Evolutionary conservation across 2,113 vertebrate species (phyloP), one percentile per base, ranked within the genome.

Genomic region (Pluvialis apricaria): DNA sequence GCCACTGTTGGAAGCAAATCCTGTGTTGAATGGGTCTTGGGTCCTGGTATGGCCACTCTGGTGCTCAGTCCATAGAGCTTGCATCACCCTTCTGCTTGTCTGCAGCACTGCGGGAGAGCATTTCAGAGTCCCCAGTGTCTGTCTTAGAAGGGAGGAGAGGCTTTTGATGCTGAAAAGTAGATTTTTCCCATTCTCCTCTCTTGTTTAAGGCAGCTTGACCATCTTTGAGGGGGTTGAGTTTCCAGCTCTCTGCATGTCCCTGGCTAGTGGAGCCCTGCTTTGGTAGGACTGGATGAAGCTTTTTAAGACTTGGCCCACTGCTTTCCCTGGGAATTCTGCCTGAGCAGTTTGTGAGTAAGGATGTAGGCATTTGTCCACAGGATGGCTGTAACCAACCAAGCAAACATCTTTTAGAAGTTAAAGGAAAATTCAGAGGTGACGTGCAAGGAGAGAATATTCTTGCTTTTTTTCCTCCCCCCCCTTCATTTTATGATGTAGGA

Each of bases 301-400:
- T n/a, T 84, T 77, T 40, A 51, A 69, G 79, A 47, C 75, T 94
- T 92, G 82, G 94, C 92, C 49, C 25, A 3, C 69, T 40, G 19
- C 85, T 73, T 88, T 85, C 65, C 75, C 82, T 92, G 94, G 95
- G 92, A 94, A 78, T 81, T 88, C 51, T 90, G 89, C 89, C 86
- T 69, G 89, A 82, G 78, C 52, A 69, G 51, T 85, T 90, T 69
- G 73, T 95, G 86, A 96, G 91, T 77, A 87, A 94, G 92, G 89
- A 92, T 69, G 75, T 44, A 92, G 86, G 92, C 92, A 90, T 96
- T 61, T 94, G 82, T 90, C 94, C 92, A 85, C 82, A 69, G 91
- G 82, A 87, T 92, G 89, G 82, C 92, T 92, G 70, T 51, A 95
- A 88, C 82, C 94, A 88, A 88, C 82, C 86, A 61, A 90, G 82